Conservation (phyloP, 2,888 invertebrate species). For the Cantharis rustica region DNA sequence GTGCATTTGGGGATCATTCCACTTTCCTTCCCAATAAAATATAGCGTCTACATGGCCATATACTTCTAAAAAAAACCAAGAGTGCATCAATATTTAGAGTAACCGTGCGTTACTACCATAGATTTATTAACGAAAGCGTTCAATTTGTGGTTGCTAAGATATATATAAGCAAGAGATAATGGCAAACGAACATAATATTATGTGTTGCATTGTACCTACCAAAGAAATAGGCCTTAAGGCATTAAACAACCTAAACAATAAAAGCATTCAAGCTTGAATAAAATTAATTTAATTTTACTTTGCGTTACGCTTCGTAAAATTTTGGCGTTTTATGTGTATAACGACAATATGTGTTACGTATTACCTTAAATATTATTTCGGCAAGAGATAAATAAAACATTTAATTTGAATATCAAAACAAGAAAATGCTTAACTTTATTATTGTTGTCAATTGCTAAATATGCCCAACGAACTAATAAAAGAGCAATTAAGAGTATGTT, state of each 20-base stretch:
- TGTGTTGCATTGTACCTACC: not conserved
- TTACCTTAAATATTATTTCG: not conserved
- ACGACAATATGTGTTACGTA: not conserved
- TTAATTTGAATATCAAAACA: not conserved
- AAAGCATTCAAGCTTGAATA: slow-evolving; percentile 23
- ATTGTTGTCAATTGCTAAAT: too few species aligned
- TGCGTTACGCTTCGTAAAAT: not conserved
- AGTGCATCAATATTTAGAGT: slow-evolving; percentile 25
- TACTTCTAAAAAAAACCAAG: slow-evolving; percentile 21
- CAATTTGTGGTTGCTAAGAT: not conserved
- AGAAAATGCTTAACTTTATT: not conserved
- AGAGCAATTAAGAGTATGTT: too few species aligned
- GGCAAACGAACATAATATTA: not conserved
- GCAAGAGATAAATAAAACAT: not conserved
- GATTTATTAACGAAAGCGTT: slow-evolving; percentile 9
- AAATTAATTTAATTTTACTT: slow-evolving; percentile 5
- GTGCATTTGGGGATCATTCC: slow-evolving; percentile 38
- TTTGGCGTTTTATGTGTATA: not conserved
- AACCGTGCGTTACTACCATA: slow-evolving; percentile 6
- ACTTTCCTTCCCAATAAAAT: slow-evolving; percentile 31
- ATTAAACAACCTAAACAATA: slow-evolving; percentile 10
- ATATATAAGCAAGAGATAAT: not conserved
- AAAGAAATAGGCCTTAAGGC: slow-evolving; percentile 4
- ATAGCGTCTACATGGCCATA: slow-evolving; percentile 25
- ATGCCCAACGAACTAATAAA: too few species aligned